Base-by-base conservation (phyloP, 2,888 invertebrate genomes). In the Heliothis peltigera region DNA sequence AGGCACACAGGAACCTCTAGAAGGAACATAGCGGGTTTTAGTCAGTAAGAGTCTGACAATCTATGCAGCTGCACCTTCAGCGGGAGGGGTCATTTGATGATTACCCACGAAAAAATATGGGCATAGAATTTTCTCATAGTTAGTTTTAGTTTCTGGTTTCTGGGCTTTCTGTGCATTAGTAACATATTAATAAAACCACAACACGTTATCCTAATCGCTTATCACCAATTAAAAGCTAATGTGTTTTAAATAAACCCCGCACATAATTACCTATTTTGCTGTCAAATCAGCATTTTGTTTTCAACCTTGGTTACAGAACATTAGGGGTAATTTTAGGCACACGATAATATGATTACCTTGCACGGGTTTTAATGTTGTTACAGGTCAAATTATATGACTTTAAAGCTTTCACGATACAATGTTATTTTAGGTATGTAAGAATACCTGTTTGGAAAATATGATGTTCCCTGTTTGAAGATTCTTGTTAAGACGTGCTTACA, bases 261-360 rank as follows among this genome's bases (percentile, higher is more conserved):
- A n/a, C n/a, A 44, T 53, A 70, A 58, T 66, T 54, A 35, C 25
- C 12, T n/a, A 51, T 21, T 53, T 51, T 68, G 32, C 52, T 68
- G 43, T 68, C 51, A 54, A 62, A 49, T 58, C 35, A 43, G 25
- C 35, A 39, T 61, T 56, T 46, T 53, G 32, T 44, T 70, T 22
- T 12, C 25, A 49, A 35, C 71, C 65, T 65, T 65, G 42, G 8
- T 3, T 57, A 57, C 35, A 5, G 28, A 35, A 47, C 48, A 58
- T 75, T 65, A 58, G 43, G 47, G 49, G 70, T 65, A 65, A 76
- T 60, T 64, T 75, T 53, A 57, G 32, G 42, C 57, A 55, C 44
- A 75, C 60, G 35, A 75, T 70, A 57, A 44, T 43, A 62, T 39
- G 71, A 65, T 65, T 62, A 57, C 44, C 46, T 32, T 25, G 22